Evolutionary conservation across 2,888 invertebrate species (phyloP).

Genomic region (Ochropacha duplaris): DNA sequence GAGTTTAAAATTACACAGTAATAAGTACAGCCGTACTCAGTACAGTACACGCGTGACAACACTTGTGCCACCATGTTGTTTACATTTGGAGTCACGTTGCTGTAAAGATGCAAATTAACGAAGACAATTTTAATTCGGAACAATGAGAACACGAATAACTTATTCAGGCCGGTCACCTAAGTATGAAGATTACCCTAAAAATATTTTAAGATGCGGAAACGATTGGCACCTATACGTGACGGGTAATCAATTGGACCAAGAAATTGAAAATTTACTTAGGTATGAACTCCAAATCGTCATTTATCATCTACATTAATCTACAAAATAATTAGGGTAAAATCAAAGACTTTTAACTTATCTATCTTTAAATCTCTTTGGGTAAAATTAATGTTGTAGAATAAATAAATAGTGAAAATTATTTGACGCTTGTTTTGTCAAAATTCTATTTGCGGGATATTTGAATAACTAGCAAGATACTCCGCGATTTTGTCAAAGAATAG

Average conservation of each 20-base stretch:
- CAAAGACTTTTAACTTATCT: no score
- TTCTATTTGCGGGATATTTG: not conserved
- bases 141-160: conserved; percentile 8
- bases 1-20: conserved; percentile 12
- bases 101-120: conserved; percentile 35
- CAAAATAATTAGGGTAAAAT: no score
- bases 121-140: conserved; percentile 15
- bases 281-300: no score
- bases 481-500: not conserved
- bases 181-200: not conserved
- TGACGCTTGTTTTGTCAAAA: not conserved
- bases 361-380: no score
- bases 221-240: no score
- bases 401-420: no score
- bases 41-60: conserved; percentile 29
- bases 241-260: no score
- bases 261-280: no score
- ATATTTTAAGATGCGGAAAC: no score
- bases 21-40: conserved; percentile 14
- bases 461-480: not conserved
- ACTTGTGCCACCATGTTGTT: conserved; percentile 34
- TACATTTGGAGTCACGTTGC: conserved; percentile 48
- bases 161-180: no score
- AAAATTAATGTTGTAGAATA: no score
- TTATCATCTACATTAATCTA: no score